Conservation (phyloP, 2,888 invertebrate genomes). For the Drosophila flavopinicola region DNA sequence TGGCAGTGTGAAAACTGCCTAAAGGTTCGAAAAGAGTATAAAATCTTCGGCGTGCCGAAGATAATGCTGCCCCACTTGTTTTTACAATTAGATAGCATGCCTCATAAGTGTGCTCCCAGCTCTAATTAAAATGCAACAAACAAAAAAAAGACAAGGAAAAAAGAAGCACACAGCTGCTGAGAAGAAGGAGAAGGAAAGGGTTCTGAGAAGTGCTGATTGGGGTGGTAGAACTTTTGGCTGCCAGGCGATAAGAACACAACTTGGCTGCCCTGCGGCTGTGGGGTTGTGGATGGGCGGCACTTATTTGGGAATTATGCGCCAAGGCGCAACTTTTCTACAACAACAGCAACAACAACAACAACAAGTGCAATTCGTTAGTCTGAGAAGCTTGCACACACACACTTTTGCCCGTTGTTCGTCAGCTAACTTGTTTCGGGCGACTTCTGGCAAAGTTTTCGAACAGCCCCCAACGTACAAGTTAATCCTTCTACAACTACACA, state of each 20-base stretch:
- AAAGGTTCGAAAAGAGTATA: too few species aligned
- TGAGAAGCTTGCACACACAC: slow-evolving; percentile 32
- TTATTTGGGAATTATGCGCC: slow-evolving; percentile 69
- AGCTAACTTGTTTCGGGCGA: slow-evolving; percentile 50
- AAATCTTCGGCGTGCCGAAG: too few species aligned
- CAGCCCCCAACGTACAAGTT: slow-evolving; percentile 29
- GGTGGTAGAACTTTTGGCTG: slow-evolving; percentile 52
- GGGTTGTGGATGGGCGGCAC: slow-evolving; percentile 21
- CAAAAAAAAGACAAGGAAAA: too few species aligned
- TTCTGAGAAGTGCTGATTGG: background rate
- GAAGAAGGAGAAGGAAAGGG: background rate
- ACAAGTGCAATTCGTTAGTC: slow-evolving; percentile 20
- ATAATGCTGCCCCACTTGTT: too few species aligned
- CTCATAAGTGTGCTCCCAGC: slow-evolving; percentile 41
- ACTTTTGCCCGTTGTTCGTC: slow-evolving; percentile 52
- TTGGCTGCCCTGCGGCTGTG: slow-evolving; percentile 57
- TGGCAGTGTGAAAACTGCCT: too few species aligned
- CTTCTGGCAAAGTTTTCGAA: slow-evolving; percentile 29
- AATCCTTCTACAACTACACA: slow-evolving; percentile 35
- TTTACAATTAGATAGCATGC: slow-evolving; percentile 65
- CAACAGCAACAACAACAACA: slow-evolving; percentile 13
- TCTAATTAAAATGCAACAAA: slow-evolving; percentile 72
- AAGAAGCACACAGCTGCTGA: slow-evolving; percentile 62
- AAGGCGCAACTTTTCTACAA: slow-evolving; percentile 54
- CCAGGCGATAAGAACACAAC: slow-evolving; percentile 66